Evolutionary conservation across 2,797 vertebrate species (phyloP).

Genomic region (Catharus ustulatus): DNA sequence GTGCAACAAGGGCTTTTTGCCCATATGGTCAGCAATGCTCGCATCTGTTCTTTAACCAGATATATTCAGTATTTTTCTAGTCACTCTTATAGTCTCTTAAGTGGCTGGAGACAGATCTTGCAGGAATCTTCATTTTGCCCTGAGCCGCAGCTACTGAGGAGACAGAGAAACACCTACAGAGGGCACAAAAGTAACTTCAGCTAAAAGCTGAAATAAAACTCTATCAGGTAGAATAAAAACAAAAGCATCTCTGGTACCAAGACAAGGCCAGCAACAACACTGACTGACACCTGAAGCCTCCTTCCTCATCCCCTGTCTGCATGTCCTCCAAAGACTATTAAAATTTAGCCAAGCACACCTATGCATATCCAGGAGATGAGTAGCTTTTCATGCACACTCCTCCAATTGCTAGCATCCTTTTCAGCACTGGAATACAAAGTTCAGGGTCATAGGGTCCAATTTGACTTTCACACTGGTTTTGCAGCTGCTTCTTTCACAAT

Average conservation of each 20-base stretch:
- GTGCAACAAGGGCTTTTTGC: not conserved
- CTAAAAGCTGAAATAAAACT: not conserved
- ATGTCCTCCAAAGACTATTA: not conserved
- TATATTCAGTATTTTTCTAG: not conserved
- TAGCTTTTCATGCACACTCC: not conserved
- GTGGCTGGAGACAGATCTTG: not conserved
- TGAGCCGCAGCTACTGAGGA: not conserved
- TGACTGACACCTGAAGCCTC: not conserved
- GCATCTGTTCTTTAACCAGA: not conserved
- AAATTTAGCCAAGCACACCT: not conserved
- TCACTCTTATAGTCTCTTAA: not conserved
- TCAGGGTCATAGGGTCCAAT: not conserved
- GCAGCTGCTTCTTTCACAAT: not conserved
- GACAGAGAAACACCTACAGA: not conserved
- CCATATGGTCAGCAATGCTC: not conserved
- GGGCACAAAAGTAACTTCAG: not conserved
- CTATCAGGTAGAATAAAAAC: not conserved
- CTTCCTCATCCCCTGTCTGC: accelerated
- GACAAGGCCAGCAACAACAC: not conserved
- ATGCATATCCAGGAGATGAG: not conserved
- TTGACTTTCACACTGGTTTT: not conserved
- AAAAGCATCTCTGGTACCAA: not conserved
- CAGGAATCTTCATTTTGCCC: not conserved
- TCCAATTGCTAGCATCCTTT: not conserved
- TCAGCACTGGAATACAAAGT: not conserved